Base-by-base conservation (phyloP, 1,140 invertebrate genomes). In the Lordiphosa clarofinis region DNA sequence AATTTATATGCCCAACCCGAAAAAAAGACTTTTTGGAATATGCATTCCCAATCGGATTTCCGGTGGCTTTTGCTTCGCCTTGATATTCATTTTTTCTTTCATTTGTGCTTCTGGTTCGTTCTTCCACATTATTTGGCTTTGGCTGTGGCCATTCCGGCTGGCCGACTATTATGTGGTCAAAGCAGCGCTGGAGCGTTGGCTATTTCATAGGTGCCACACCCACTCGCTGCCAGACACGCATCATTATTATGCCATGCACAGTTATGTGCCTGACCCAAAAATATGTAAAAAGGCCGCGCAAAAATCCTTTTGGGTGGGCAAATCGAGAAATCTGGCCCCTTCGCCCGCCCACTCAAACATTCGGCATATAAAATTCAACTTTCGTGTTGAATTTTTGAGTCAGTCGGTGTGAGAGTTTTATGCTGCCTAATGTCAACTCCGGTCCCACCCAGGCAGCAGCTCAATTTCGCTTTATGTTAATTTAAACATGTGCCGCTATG, bases 391-490 rank as follows among this genome's bases (percentile, higher is more conserved):
- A 82, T 82, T 82, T 82, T 84, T 76, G 76, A 82, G 72, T 73
- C 53, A 13, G 55, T 28, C 37, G 42, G 19, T 46, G 53, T 56
- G 40, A 56, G 43, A 50, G 44, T 66, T 61, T 71, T 66, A 61
- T 55, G 49, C 57, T 50, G 57, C 70, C 74, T 79, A 81, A 81
- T 81, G 75, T 81, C 75, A 81, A 81, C 75, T 69, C 74, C 56
- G 69, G 67, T 46, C 63, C 57, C 71, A 71, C 59, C 54, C 62
- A 43, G 55, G 75, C 60, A 74, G 76, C 67, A 70, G 76, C 78
- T 84, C 78, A 84, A 84, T 84, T 84, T 84, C 73, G 73, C 69
- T 84, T 84, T 84, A 84, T 84, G 78, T 84, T 84, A 84, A 84
- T 84, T 84, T 84, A 84, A 84, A 84, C 78, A 84, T 84, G 78